Percentiles rank a stretch among this genome's conserved stretches.
phyloP scores from a whole-genome alignment of 2,113 vertebrate genomes.

The Crotophaga sulcirostris region DNA sequence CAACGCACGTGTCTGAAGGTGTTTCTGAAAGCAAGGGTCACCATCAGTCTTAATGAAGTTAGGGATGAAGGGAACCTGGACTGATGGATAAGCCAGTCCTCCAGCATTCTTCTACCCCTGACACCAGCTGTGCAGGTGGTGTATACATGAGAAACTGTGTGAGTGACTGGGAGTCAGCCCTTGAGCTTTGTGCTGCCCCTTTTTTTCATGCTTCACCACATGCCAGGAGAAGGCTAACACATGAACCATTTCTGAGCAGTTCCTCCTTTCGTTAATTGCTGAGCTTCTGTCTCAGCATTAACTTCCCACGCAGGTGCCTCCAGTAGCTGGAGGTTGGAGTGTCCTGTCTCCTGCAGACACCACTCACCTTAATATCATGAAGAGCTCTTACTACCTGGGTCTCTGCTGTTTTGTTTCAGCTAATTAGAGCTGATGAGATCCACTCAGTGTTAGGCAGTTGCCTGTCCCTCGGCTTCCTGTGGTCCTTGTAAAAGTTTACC shows the following conservation, averaged over 20 bases:
- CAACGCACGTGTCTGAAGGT: accelerated
- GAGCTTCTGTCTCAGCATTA: background rate
- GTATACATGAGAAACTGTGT: background rate
- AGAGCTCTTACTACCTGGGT: background rate
- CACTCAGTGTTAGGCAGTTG: background rate
- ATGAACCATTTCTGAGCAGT: background rate
- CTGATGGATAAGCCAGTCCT: background rate
- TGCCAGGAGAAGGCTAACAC: background rate
- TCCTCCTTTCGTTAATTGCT: background rate
- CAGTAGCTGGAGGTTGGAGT: background rate
- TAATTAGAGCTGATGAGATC: conserved; percentile 28
- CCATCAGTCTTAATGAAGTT: background rate
- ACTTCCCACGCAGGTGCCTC: accelerated
- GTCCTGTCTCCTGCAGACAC: background rate
- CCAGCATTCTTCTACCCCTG: too few species aligned
- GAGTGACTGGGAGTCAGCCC: background rate
- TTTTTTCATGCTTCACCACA: too few species aligned
- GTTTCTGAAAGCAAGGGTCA: background rate
- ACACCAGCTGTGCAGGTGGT: background rate
- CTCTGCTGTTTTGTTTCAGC: conserved; percentile 15
- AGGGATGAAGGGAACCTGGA: background rate
- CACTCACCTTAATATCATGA: background rate
- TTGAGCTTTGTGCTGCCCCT: background rate
- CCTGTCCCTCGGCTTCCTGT: background rate
- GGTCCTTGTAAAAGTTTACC: conserved; percentile 13